Base-by-base conservation (phyloP, 2,888 invertebrate species). In the Julus scanicus region DNA sequence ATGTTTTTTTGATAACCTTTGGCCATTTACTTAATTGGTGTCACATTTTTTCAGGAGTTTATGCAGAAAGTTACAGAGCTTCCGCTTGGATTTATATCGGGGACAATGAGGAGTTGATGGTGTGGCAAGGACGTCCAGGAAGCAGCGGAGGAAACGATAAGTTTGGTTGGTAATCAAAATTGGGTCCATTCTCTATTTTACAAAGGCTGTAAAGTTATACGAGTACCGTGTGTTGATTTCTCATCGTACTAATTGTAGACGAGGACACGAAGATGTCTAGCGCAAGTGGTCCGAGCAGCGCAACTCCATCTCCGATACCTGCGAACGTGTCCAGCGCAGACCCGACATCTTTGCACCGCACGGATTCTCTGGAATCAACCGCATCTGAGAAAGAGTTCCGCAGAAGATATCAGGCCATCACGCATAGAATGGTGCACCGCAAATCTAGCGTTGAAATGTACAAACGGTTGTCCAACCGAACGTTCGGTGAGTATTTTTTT, bases 361-460 rank as follows among this genome's bases (percentile, higher is more conserved):
- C 90, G 57, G 93, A 93, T 88, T 90, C 92, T 0, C 91, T 91
- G 49, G 94, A 93, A 87, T 93, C 93, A 57, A 96, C 97, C 0
- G 95, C 96, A 89, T 97, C 97, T 0, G 98, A 98, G 92, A 95
- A 95, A 90, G 96, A 96, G 90, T 98, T 98, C 92, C 94, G 95
- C 91, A 95, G 96, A 91, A 95, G 95, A 90, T 97, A 97, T 91
- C 96, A 97, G 91, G 96, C 96, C 37, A 95, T 97, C 89, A 96
- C 97, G 4, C 97, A 97, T 92, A 94, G 97, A 88, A 95, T 98
- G 93, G 96, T 97, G 0, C 97, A 98, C 92, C 94, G 97, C 88
- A 96, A 97, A 91, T 97, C 97, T 87, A 97, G 97, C 91, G 94
- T 97, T 88, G 97, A 98, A 92, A 96, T 97, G 95, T 97, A 97